Evolutionary conservation across 2,888 invertebrate genomes (phyloP), one percentile per base, ranked within the genome.

Genomic region (Caenorhabditis japonica): DNA sequence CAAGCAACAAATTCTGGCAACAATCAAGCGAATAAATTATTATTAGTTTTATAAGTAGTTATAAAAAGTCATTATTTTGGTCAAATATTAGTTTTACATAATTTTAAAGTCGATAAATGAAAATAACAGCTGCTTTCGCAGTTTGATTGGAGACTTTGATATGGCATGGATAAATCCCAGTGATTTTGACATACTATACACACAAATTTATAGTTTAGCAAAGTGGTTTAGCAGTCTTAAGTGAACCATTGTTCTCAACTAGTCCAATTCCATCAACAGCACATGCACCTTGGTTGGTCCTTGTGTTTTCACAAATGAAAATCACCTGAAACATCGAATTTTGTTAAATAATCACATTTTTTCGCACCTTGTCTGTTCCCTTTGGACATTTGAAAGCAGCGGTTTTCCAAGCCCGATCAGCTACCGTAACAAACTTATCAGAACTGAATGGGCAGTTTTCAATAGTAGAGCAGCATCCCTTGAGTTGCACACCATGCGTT

Each of bases 231-330:
- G 79, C 78, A 10, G 66, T 72, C 25, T 77, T 76, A 46, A 82
- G 64, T 49, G 76, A 55, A 30, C 82, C 83, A 15, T 75, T 70
- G 36, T 68, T 61, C 53, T 84, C 83, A 12, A 87, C 77, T 36
- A 87, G 83, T 38, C 81, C 83, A 53, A 87, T 82, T 58, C 86
- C 85, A 62, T 87, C 87, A 25, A 87, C 79, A 21, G 85, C 87
- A 71, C 87, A 87, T 8, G 87, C 87, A 41, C 87, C 87, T 62
- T 87, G 87, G 56, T 87, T 87, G 13, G 86, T 87, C 33, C 87
- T 75, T 5, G 85, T 86, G 76, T 87, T 87, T 71, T 87, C 87
- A 70, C 87, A 87, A 30, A 87, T 70, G 83, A 87, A 87, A 47
- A 87, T 81, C 17, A 87, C 68, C 86, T 86, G 62, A 70, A 83